These are phyloP conservation scores for Siniperca obscura DNA, from an alignment of 2,797 vertebrate genomes.

Conservation along the genomic window DNA sequence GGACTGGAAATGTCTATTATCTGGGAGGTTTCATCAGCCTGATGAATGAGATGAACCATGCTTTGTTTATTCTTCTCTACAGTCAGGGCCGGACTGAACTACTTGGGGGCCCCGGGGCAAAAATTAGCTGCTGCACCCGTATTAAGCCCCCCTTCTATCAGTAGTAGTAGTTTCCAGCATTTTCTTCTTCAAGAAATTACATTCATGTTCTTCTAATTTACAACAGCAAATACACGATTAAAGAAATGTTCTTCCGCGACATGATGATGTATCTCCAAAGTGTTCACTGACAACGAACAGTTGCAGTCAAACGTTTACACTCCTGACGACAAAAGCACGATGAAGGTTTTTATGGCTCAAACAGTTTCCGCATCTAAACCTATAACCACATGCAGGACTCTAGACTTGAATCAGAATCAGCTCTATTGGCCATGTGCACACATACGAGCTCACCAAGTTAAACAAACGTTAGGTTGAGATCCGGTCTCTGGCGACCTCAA, in stretches of 20 bases:
- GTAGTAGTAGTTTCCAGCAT: neutral
- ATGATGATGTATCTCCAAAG: neutral
- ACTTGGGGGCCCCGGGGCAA: neutral
- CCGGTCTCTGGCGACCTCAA: neutral
- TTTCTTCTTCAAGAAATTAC: neutral
- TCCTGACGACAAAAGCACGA: neutral
- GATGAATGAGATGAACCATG: slow-evolving; percentile 10
- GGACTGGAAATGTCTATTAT: neutral
- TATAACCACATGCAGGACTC: neutral
- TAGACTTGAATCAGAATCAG: neutral
- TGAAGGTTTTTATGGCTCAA: neutral
- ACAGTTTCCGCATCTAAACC: neutral
- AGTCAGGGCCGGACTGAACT: neutral
- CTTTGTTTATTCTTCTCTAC: neutral
- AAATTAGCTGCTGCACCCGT: neutral
- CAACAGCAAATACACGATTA: neutral
- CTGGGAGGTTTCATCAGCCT: neutral
- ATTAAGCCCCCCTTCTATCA: neutral
- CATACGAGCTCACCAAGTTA: too few relatives aligned
- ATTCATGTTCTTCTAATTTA: neutral
- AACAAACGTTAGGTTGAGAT: neutral
- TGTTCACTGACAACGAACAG: neutral
- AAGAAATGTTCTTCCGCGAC: neutral
- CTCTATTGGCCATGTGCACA: too few relatives aligned
- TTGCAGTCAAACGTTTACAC: neutral